phyloP scores from a whole-genome alignment of 1,140 invertebrate species.

The Drosophila kurseongensis region DNA sequence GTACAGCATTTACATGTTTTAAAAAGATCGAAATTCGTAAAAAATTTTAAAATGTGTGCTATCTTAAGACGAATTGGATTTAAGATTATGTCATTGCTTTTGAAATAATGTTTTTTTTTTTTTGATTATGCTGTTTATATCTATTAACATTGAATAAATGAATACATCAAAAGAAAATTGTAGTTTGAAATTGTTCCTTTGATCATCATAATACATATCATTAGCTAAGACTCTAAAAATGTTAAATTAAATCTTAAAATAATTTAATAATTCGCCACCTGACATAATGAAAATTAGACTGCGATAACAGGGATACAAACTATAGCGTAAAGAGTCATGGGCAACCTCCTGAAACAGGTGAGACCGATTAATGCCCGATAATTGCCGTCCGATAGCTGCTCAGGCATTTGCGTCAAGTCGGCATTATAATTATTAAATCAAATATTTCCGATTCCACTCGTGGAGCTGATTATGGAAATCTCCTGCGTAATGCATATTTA shows the following conservation, averaged over 20 bases:
- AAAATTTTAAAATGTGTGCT: no score
- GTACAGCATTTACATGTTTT: no score
- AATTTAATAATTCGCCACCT: not conserved
- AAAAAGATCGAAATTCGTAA: no score
- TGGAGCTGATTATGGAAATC: constrained; percentile 14
- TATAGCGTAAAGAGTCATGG: not conserved
- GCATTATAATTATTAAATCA: constrained; percentile 50
- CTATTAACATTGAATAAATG: no score
- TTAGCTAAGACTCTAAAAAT: not conserved
- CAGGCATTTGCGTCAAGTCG: constrained; percentile 26
- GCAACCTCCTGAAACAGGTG: constrained; percentile 4
- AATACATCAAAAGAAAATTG: no score
- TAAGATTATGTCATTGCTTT: no score
- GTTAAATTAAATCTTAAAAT: no score
- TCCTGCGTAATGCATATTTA: constrained; percentile 8
- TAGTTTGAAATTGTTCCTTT: no score
- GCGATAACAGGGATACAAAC: not conserved
- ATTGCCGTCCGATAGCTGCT: not conserved
- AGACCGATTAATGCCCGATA: constrained; percentile 1
- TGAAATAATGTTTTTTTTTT: no score
- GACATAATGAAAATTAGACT: not conserved
- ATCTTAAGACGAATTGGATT: no score
- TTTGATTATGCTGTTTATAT: no score
- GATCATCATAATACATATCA: no score
- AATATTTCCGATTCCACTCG: constrained; percentile 48